Evolutionary conservation across 2,797 vertebrate species (phyloP), one percentile per base, ranked within the genome.

Genomic region (Silurus lanzhouensis): DNA sequence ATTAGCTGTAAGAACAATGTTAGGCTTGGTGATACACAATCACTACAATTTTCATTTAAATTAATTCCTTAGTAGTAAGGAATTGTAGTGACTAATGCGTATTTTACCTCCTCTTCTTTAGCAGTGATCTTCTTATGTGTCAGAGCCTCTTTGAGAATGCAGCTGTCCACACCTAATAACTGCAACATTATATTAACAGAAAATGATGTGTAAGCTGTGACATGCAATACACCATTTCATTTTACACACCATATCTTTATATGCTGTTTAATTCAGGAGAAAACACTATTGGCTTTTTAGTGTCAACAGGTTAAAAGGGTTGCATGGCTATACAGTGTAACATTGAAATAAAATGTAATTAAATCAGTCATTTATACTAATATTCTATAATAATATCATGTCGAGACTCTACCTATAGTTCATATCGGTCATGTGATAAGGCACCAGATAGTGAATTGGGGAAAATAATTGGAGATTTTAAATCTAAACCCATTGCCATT

Each of bases 101-200:
- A 46, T 78, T 89, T 44, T 87, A 99, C 98, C 97, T 99, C 97
- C 88, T 99, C 98, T 66, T 97, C 98, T 92, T 99, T 99, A 85
- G 98, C 98, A 64, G 95, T 98, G 89, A 99, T 99, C 95, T 98
- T 99, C 94, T 97, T 98, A 93, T 99, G 97, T 25, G 93, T 99
- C 90, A 99, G 90, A 0, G 97, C 96, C 89, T 99, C 97, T 79
- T 96, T 96, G 86, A 99, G 93, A 22, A 94, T 94, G 0, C 92
- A 12, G 38, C 94, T 95, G 25, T 97, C 97, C 80, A 99, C 97
- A 1, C 96, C 96, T 67, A 99, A 94, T 89, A 99, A 95, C 98
- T 99, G 94, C 79, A 92, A 85, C 75, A 86, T 74, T 72, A 92
- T 38, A 89, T 84, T 85, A 86, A 77, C 44, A 79, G 64, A 83